phyloP scores from a whole-genome alignment of 1,140 invertebrate species.

The Pemphigus obesinymphae region DNA sequence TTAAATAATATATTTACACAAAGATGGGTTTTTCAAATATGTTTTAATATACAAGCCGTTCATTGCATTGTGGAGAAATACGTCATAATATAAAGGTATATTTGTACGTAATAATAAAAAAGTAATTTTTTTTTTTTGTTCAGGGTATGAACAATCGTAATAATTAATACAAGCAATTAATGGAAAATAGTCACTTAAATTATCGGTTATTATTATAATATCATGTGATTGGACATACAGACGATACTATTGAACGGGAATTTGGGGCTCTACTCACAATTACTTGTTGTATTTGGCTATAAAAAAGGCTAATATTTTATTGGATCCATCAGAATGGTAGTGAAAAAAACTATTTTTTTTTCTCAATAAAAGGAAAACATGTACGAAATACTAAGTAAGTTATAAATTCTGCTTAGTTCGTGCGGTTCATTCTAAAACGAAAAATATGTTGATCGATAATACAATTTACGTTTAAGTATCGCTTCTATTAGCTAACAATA shows the following conservation, averaged over 20 bases:
- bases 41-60: too few species aligned
- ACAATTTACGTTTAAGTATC: neutral
- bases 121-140: neutral
- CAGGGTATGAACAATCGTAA: too few species aligned
- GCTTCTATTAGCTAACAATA: neutral
- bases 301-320: slow-evolving; percentile 26
- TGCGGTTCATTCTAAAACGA: neutral
- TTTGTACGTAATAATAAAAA: neutral
- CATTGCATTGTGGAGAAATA: too few species aligned
- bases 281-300: neutral
- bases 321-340: neutral
- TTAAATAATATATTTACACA: too few species aligned
- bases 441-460: neutral
- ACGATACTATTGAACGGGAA: neutral
- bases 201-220: neutral
- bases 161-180: neutral
- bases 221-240: neutral
- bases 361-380: slow-evolving; percentile 4
- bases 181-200: slow-evolving; percentile 13
- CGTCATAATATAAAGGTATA: too few species aligned
- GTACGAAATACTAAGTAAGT: slow-evolving; percentile 6
- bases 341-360: neutral
- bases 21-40: too few species aligned
- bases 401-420: neutral
- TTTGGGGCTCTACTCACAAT: neutral